Evolutionary conservation across 2,113 vertebrate species (phyloP).

Genomic region (Todiramphus chloris): DNA sequence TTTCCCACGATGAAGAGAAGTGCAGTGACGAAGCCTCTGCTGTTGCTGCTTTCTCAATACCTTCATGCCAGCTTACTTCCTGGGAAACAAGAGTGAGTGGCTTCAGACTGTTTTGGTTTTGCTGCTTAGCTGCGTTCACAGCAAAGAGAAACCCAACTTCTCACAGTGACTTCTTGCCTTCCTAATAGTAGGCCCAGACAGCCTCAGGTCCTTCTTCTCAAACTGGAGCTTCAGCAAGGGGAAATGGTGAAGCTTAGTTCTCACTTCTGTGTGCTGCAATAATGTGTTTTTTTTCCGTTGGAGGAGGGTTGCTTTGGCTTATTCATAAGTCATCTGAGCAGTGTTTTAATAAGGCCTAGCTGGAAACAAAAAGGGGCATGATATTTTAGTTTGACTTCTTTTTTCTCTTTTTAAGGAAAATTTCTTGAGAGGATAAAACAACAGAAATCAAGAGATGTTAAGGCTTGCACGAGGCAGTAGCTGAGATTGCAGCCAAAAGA

Average conservation of each 20-base stretch:
- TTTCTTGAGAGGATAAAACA: constrained; percentile 5
- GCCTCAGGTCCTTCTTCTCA: neutral
- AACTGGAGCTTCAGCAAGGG: neutral
- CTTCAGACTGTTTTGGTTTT: neutral
- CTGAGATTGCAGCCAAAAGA: constrained; percentile 6
- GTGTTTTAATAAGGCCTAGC: constrained; percentile 38
- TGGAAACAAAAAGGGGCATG: constrained; percentile 3
- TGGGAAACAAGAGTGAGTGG: neutral
- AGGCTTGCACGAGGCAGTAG: neutral
- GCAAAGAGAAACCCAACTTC: neutral
- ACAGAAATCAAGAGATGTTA: neutral
- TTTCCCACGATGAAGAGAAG: neutral
- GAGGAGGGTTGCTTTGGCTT: constrained; percentile 2
- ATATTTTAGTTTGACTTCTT: neutral
- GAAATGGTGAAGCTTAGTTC: constrained; percentile 20
- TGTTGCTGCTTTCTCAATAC: neutral
- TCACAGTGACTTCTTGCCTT: neutral
- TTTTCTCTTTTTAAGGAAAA: constrained; percentile 48
- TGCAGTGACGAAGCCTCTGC: neutral
- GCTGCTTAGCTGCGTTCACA: neutral
- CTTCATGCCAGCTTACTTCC: neutral
- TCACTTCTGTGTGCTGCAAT: neutral
- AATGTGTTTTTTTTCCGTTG: neutral
- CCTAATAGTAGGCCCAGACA: neutral
- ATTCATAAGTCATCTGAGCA: constrained; percentile 8